Conservation (phyloP, 2,888 invertebrate genomes). For the Syrphus vitripennis region DNA sequence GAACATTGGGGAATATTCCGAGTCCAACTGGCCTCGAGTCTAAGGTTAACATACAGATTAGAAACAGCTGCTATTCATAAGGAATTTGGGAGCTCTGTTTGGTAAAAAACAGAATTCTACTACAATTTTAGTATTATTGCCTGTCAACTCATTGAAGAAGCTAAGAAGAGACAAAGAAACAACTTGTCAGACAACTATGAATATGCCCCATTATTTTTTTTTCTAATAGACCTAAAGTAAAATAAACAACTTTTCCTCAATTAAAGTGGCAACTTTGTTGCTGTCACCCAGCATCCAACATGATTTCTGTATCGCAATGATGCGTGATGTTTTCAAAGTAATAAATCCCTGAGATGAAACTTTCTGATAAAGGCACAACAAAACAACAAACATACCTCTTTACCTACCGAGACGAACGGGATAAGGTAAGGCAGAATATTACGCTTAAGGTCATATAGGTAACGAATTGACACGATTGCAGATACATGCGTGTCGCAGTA, state of each 20-base stretch:
- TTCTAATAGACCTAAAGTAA: too few species aligned
- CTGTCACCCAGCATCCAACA: slow-evolving; percentile 12
- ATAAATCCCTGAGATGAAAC: slow-evolving; percentile 63
- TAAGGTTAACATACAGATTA: too few species aligned
- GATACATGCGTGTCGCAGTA: slow-evolving; percentile 35
- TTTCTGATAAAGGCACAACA: slow-evolving; percentile 43
- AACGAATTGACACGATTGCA: slow-evolving; percentile 51
- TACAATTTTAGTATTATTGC: too few species aligned
- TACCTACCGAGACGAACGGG: background rate
- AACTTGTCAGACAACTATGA: too few species aligned
- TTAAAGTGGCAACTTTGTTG: background rate
- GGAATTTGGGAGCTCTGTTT: too few species aligned
- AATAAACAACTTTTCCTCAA: background rate
- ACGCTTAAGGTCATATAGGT: slow-evolving; percentile 45
- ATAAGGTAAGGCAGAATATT: slow-evolving; percentile 46
- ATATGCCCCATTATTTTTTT: too few species aligned
- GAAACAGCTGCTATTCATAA: too few species aligned
- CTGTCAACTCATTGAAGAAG: too few species aligned
- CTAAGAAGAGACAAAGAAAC: too few species aligned
- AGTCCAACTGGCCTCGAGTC: too few species aligned
- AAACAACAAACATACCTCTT: background rate
- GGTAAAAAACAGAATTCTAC: too few species aligned
- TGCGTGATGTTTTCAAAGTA: slow-evolving; percentile 57
- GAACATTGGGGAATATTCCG: too few species aligned
- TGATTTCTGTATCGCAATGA: slow-evolving; percentile 32